A percentile compares a stretch with the other conserved stretches of the same genome.
These are phyloP conservation scores for Odontomyia ornata DNA, from an alignment of 2,888 invertebrate species.

Conservation along the genomic window DNA sequence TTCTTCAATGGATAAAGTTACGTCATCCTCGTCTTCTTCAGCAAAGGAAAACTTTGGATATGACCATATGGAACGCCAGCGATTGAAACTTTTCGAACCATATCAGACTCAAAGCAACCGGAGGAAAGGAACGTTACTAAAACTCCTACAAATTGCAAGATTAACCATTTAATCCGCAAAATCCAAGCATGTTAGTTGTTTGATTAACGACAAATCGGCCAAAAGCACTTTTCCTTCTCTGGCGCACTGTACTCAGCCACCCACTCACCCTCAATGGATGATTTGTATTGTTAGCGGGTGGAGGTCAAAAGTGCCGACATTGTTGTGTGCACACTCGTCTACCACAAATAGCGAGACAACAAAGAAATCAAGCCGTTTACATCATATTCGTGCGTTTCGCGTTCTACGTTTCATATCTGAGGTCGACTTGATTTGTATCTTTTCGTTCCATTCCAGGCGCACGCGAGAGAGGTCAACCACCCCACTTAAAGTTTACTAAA, in stretches of 20 bases:
- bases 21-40: background rate
- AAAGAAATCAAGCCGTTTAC: conserved; percentile 12
- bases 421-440: conserved; percentile 24
- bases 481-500: conserved; percentile 1
- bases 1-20: conserved; percentile 1
- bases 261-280: background rate
- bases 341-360: conserved; percentile 15
- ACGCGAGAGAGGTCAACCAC: conserved; percentile 44
- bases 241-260: background rate
- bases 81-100: conserved; percentile 1
- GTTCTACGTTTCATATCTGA: conserved; percentile 14
- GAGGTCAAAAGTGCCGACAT: background rate
- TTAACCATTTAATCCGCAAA: conserved; percentile 12
- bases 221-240: background rate
- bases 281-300: background rate
- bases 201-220: conserved; percentile 10
- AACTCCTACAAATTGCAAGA: background rate
- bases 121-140: background rate
- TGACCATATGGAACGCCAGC: background rate
- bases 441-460: conserved; percentile 22
- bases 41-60: background rate
- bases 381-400: conserved; percentile 19
- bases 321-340: background rate
- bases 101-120: too few species aligned
- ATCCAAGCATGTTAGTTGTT: background rate